These are phyloP conservation scores for Centrocercus urophasianus DNA, from an alignment of 2,113 vertebrate genomes.

Conservation along the genomic window DNA sequence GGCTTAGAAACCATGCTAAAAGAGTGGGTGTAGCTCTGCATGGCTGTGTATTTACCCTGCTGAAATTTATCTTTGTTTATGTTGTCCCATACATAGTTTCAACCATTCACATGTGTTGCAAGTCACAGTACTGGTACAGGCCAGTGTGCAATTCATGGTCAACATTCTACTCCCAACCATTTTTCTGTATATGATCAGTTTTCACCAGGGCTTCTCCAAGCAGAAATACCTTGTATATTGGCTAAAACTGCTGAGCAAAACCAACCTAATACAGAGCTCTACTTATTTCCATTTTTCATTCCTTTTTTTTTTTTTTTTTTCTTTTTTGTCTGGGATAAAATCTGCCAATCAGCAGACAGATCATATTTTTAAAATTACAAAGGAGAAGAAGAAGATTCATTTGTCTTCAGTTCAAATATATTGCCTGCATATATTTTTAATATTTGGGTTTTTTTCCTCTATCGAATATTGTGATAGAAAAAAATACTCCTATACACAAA, in stretches of 20 bases:
- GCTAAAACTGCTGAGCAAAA: background rate
- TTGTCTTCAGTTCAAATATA: background rate
- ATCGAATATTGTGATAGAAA: background rate
- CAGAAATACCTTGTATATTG: background rate
- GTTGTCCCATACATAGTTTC: background rate
- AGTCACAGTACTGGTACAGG: background rate
- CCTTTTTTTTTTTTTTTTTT: background rate
- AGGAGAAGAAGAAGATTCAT: background rate
- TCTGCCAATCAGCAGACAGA: background rate
- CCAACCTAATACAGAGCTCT: background rate
- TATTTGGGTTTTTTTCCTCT: background rate
- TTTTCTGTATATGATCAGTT: background rate
- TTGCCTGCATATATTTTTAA: background rate
- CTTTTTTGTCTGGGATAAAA: background rate
- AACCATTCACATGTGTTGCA: background rate
- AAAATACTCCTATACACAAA: background rate
- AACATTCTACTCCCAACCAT: background rate
- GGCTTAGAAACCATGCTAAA: background rate
- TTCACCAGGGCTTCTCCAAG: background rate
- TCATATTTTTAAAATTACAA: background rate
- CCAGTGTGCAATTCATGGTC: background rate
- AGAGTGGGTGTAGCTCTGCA: background rate
- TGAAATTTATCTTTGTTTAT: background rate
- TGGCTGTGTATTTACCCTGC: background rate
- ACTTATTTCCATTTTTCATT: background rate